These are phyloP conservation scores for Drosophila serrata DNA, from an alignment of 1,140 invertebrate genomes.

Conservation along the genomic window DNA sequence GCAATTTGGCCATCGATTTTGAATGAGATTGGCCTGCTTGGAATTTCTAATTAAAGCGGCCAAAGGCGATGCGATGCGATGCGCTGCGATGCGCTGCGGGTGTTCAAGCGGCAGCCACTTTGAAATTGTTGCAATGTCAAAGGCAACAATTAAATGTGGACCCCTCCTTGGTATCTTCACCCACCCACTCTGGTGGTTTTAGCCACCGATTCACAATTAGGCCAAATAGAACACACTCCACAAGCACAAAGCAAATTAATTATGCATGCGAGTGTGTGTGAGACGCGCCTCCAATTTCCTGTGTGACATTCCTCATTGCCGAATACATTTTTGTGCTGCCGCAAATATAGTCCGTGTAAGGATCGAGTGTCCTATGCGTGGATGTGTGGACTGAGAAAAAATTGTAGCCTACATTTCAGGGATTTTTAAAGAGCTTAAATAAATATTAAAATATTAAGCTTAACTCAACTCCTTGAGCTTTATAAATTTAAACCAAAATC, in stretches of 20 bases:
- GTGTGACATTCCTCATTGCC: constrained; percentile 51
- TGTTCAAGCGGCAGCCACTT: constrained; percentile 26
- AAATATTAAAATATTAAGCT: background rate
- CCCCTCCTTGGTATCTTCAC: constrained; percentile 11
- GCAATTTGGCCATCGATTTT: constrained; percentile 39
- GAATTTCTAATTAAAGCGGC: constrained; percentile 68
- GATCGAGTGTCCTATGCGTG: constrained; percentile 30
- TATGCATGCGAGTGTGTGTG: constrained; percentile 62
- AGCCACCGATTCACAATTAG: constrained; percentile 74
- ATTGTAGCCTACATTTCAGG: background rate
- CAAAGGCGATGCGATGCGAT: constrained; percentile 13
- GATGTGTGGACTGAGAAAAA: constrained; percentile 6
- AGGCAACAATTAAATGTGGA: constrained; percentile 67
- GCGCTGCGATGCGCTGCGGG: background rate
- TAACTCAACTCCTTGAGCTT: background rate
- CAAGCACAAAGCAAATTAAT: constrained; percentile 61
- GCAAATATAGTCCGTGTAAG: constrained; percentile 48
- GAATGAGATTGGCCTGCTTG: constrained; percentile 25
- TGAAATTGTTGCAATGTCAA: constrained; percentile 73
- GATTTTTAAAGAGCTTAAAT: background rate
- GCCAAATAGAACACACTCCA: constrained; percentile 32
- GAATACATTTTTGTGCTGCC: constrained; percentile 66
- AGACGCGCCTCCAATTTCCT: constrained; percentile 68
- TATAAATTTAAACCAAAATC: background rate
- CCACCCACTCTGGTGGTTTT: constrained; percentile 36